phyloP scores from a whole-genome alignment of 1,140 invertebrate species.

The Lasaia peninsularis region DNA sequence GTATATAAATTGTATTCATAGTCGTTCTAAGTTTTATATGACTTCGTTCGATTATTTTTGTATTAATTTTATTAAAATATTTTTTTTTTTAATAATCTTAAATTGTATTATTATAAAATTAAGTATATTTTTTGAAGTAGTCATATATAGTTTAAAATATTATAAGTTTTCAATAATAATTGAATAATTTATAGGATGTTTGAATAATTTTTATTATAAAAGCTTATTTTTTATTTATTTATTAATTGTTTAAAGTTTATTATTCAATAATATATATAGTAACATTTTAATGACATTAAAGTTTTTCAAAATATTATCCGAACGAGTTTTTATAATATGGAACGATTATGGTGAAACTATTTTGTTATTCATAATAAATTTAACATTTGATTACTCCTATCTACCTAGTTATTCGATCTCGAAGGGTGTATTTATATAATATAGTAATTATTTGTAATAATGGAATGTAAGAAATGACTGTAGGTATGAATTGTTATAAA shows the following conservation, averaged over 20 bases:
- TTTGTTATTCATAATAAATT: neutral
- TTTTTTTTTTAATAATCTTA: neutral
- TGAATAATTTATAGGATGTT: too few relatives aligned
- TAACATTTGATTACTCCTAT: neutral
- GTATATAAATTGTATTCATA: neutral
- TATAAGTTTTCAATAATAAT: too few relatives aligned
- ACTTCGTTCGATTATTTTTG: slow-evolving; percentile 1
- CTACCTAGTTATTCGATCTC: neutral
- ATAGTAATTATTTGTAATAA: slow-evolving; percentile 4
- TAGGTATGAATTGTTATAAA: slow-evolving; percentile 3
- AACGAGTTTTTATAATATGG: slow-evolving; percentile 25
- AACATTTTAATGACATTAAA: neutral
- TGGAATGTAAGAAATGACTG: neutral
- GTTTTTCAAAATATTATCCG: neutral
- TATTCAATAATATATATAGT: too few relatives aligned
- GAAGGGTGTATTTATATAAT: neutral
- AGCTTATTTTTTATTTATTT: neutral
- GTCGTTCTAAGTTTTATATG: neutral
- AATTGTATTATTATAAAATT: neutral
- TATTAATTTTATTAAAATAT: neutral
- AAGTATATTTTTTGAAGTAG: slow-evolving; percentile 3
- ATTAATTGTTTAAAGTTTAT: too few relatives aligned
- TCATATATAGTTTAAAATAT: neutral
- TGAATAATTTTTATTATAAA: too few relatives aligned
- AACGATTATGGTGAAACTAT: slow-evolving; percentile 5